phyloP scores from a whole-genome alignment of 2,113 vertebrate species.

The Scortum barcoo region DNA sequence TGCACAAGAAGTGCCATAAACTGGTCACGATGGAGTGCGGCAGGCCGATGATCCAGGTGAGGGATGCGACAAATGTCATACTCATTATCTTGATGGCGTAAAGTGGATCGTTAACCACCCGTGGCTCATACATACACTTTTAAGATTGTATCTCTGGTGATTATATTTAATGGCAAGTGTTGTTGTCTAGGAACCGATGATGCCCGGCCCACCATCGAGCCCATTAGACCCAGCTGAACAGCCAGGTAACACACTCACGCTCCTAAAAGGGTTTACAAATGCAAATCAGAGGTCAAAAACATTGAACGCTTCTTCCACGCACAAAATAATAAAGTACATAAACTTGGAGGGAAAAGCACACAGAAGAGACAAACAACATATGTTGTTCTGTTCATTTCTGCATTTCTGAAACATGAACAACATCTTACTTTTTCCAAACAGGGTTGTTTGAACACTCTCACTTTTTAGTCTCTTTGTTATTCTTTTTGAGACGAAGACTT shows the following conservation, averaged over 20 bases:
- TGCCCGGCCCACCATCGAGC: constrained; percentile 84
- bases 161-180: constrained; percentile 11
- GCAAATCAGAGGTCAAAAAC: neutral
- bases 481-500: neutral
- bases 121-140: constrained; percentile 6
- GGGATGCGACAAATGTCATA: constrained; percentile 5
- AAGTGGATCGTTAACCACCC: neutral
- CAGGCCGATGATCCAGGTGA: constrained; percentile 84
- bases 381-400: neutral
- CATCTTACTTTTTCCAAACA: neutral
- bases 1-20: constrained; percentile 99
- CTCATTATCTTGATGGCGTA: neutral
- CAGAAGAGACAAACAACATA: neutral
- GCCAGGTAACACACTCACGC: constrained; percentile 83
- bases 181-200: constrained; percentile 88
- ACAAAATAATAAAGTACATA: neutral
- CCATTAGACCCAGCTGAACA: constrained; percentile 88
- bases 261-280: neutral
- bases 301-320: neutral
- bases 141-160: neutral
- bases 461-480: neutral
- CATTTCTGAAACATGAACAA: neutral
- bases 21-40: constrained; percentile 93
- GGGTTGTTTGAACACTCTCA: neutral
- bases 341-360: neutral